Base-by-base conservation (phyloP, 92 coral and sea anemone species). In the Porites divaricata region DNA sequence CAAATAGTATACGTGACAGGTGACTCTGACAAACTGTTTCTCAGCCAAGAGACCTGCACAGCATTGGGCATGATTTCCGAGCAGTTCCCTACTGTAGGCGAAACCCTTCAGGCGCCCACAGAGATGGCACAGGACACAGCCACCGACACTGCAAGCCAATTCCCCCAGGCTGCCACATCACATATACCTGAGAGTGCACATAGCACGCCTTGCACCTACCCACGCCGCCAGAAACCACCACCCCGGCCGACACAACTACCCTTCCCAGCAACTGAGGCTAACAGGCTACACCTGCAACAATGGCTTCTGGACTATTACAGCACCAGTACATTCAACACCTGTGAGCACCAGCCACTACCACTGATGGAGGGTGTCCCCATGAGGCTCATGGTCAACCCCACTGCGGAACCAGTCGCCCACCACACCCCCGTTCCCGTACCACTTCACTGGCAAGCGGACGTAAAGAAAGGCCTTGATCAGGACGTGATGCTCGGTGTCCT, bases 251-350 rank as follows among this genome's bases (percentile, higher is more conserved):
- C 86, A 68, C 26, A 75, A 14, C 83, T 62, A 11, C 91, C 87
- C 6, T 66, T 72, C 74, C 88, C 90, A 48, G 93, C 90, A 16
- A 76, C 88, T 0, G 88, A 82, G 28, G 64, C 7, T 20, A 92
- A 90, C 88, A 71, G 78, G 11, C 13, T 10, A 23, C 57, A n/a
- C 10, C 84, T 92, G 26, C 86, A 89, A 51, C 54, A 89, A 19
- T 87, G 96, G 93, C 90, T 89, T 9, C 82, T 93, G 2, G 83
- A 90, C 9, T 72, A 85, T 28, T 93, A 90, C 88, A 71, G 15
- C 6, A 75, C 92, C 35, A 84, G 92, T 81, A 93, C 91, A 6
- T 93, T 93, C 87, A 93, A 90, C 72, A 85, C 89, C 15, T 90
- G 93, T 65, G 83, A 80, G n/a, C 94, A 90, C 87, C 91, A 82